These are phyloP conservation scores for Eurypyga helias DNA, from an alignment of 2,113 vertebrate species.

Conservation along the genomic window DNA sequence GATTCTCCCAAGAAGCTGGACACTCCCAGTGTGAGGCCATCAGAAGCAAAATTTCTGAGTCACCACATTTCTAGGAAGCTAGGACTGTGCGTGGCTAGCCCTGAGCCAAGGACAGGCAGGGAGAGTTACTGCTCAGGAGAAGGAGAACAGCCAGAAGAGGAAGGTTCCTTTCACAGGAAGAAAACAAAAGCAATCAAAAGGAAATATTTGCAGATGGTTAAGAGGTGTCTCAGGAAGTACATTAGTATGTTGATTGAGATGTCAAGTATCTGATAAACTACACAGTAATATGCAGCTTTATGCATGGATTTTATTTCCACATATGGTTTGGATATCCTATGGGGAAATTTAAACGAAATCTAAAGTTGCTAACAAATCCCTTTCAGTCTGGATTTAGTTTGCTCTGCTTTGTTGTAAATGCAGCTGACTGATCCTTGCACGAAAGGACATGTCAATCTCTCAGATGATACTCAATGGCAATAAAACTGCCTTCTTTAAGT, in stretches of 20 bases:
- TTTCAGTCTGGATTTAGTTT: slow-evolving; percentile 10
- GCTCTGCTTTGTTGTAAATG: not conserved
- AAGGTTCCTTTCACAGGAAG: not conserved
- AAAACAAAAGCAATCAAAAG: slow-evolving; percentile 21
- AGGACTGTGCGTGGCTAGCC: not conserved
- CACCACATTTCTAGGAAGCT: not conserved
- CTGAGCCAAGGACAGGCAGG: not conserved
- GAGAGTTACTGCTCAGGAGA: not conserved
- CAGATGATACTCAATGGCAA: not conserved
- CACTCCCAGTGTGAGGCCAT: not conserved
- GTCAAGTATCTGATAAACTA: slow-evolving; percentile 35
- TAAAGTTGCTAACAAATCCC: slow-evolving; percentile 21
- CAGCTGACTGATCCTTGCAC: not conserved
- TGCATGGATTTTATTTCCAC: slow-evolving; percentile 36
- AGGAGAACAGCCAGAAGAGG: not conserved
- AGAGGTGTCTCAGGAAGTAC: not conserved
- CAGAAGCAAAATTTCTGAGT: not conserved
- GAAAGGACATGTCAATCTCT: not conserved
- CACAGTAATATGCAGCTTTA: slow-evolving; percentile 6
- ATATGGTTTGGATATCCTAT: not conserved
- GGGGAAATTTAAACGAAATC: slow-evolving; percentile 9
- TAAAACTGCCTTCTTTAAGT: not conserved
- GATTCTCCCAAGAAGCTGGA: not conserved
- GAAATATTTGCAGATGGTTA: slow-evolving; percentile 6
- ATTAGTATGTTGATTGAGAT: slow-evolving; percentile 42